phyloP scores from a whole-genome alignment of 2,797 vertebrate species.

The Premnoplex brunnescens region DNA sequence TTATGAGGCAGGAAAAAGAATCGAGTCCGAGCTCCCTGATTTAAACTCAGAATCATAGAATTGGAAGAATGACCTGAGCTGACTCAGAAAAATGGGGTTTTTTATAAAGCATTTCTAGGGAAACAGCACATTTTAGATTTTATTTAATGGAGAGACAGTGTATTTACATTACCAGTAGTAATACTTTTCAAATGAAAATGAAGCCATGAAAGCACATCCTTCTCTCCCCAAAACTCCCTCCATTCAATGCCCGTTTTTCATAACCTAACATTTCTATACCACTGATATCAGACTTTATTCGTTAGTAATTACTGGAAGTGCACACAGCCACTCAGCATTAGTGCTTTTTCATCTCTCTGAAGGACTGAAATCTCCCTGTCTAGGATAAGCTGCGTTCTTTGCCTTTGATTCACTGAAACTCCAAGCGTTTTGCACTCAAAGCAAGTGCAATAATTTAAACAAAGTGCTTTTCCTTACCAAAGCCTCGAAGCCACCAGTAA shows the following conservation, averaged over 20 bases:
- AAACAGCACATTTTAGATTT: not conserved
- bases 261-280: not conserved
- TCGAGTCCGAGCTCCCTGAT: not conserved
- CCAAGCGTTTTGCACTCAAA: not conserved
- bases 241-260: not conserved
- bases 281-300: constrained; percentile 51
- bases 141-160: not conserved
- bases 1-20: not conserved
- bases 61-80: not conserved
- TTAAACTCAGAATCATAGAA: not conserved
- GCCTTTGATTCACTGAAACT: constrained; percentile 38
- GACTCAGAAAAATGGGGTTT: not conserved
- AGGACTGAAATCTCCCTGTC: not conserved
- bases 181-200: constrained; percentile 5
- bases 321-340: constrained; percentile 52
- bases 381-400: not conserved
- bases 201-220: not conserved
- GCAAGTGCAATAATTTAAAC: not conserved
- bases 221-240: not conserved
- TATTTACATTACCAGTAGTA: not conserved
- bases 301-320: constrained; percentile 65
- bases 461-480: not conserved
- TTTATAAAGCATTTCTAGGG: not conserved
- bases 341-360: constrained; percentile 28
- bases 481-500: accelerated